Conservation (phyloP, 2,888 invertebrate species). For the Andrena minutula region DNA sequence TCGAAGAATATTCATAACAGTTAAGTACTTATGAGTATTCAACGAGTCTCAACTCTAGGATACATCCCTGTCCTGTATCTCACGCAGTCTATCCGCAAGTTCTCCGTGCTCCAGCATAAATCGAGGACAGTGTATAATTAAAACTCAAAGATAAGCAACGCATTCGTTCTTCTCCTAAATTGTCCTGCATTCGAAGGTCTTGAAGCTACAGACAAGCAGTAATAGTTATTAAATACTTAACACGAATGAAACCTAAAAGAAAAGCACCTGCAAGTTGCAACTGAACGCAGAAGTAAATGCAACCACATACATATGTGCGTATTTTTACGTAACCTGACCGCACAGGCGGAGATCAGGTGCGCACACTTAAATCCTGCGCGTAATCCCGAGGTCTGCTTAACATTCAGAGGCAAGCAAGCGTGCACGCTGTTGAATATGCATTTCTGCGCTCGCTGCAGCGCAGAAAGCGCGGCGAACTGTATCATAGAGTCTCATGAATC, state of each 20-base stretch:
- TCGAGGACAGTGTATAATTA: too few relatives aligned
- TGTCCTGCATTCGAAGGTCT: too few relatives aligned
- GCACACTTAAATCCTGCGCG: conserved; percentile 65
- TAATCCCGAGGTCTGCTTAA: conserved; percentile 73
- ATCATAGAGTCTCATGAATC: conserved; percentile 71
- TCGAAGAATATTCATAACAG: too few relatives aligned
- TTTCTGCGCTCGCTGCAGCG: conserved; percentile 22
- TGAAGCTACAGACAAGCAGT: too few relatives aligned
- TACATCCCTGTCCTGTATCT: too few relatives aligned
- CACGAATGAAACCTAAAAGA: neutral
- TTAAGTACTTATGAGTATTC: too few relatives aligned
- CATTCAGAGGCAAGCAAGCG: conserved; percentile 65
- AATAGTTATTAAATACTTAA: too few relatives aligned
- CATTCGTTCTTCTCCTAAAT: too few relatives aligned
- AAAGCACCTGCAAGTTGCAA: neutral
- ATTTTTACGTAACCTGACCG: conserved; percentile 49
- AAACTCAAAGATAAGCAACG: too few relatives aligned
- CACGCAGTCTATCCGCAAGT: too few relatives aligned
- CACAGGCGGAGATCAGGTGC: conserved; percentile 60
- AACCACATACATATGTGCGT: neutral
- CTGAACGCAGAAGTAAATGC: neutral
- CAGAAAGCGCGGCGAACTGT: conserved; percentile 45
- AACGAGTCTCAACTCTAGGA: too few relatives aligned
- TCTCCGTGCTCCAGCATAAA: too few relatives aligned
- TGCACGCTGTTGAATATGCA: conserved; percentile 37